Conservation (phyloP, 2,797 vertebrate species). For the Merluccius polli region DNA sequence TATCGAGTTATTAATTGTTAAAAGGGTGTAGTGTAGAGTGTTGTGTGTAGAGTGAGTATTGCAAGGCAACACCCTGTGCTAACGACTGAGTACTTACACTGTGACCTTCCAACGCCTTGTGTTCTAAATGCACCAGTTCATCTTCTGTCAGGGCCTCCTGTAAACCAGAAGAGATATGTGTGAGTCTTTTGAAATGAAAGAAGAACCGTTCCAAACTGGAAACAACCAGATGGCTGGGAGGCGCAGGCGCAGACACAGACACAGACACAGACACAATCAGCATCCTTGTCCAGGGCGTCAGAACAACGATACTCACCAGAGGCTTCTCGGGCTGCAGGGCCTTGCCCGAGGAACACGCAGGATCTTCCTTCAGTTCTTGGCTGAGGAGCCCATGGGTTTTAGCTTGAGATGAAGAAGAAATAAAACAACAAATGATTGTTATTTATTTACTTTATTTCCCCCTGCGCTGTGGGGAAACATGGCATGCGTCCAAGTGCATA, state of each 20-base stretch:
- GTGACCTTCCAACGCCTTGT: constrained; percentile 66
- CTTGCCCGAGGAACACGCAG: constrained; percentile 64
- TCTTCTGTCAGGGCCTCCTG: constrained; percentile 87
- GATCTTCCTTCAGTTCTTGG: constrained; percentile 67
- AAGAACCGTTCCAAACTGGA: constrained; percentile 1
- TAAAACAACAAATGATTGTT: constrained; percentile 23
- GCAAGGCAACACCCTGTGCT: not conserved
- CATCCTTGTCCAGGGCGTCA: not conserved
- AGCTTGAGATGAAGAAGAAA: constrained; percentile 45
- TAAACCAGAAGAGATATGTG: constrained; percentile 19
- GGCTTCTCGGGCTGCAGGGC: constrained; percentile 69
- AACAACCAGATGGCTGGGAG: not conserved
- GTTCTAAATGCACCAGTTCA: constrained; percentile 78
- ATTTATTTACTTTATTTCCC: not conserved
- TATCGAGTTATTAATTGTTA: not conserved
- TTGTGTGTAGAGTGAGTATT: not conserved
- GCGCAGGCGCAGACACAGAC: not conserved
- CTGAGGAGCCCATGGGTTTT: constrained; percentile 66
- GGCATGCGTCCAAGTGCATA: not conserved
- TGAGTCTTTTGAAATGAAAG: constrained; percentile 6
- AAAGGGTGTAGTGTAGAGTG: not conserved
- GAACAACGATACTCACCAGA: constrained; percentile 59
- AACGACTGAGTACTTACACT: constrained; percentile 59
- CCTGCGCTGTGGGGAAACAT: not conserved
- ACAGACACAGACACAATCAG: not conserved